Conservation (phyloP, 2,888 invertebrate genomes). For the Dione vanillae region DNA sequence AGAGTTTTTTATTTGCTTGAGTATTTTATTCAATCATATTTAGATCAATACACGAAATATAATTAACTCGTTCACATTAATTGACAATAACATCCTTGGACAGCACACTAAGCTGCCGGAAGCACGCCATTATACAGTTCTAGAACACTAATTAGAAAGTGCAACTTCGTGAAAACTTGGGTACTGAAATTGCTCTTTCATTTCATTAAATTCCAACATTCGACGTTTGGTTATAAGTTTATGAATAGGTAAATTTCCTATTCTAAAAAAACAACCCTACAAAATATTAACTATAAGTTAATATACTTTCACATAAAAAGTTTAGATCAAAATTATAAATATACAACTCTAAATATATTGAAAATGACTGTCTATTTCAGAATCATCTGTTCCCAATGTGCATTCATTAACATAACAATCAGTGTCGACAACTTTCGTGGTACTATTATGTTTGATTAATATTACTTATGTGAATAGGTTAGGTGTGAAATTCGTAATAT, state of each 20-base stretch:
- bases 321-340: background rate
- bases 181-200: constrained; percentile 23
- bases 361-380: background rate
- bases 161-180: constrained; percentile 17
- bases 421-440: background rate
- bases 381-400: background rate
- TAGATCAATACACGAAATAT: constrained; percentile 2
- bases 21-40: too few species aligned
- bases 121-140: constrained; percentile 27
- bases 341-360: background rate
- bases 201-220: constrained; percentile 20
- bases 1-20: too few species aligned
- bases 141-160: constrained; percentile 16
- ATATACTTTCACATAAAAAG: too few species aligned
- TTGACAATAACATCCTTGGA: constrained; percentile 22
- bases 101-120: constrained; percentile 25
- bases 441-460: background rate
- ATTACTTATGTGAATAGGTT: background rate
- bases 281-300: too few species aligned
- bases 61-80: constrained; percentile 22
- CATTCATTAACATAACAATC: background rate
- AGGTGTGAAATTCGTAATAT: too few species aligned
- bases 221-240: background rate
- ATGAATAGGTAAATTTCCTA: background rate
- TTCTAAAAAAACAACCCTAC: background rate